Evolutionary conservation across 2,113 vertebrate genomes (phyloP), one percentile per base, ranked within the genome.

Genomic region (Varanus salvator): DNA sequence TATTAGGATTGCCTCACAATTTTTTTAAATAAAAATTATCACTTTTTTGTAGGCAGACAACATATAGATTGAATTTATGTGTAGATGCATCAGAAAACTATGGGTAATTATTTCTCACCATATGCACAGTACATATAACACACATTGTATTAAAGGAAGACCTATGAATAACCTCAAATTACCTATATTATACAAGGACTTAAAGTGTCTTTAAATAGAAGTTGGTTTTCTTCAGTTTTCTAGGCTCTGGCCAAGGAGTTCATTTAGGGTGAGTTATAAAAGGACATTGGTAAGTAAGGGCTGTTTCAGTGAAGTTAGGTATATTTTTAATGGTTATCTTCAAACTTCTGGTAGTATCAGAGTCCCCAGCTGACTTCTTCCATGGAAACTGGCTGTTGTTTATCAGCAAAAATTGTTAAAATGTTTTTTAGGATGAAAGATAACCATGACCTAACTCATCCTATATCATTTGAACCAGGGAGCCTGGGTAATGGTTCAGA

Each of bases 321-420:
- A 38, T 81, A 6, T 31, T 19, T 4, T 34, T 3, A 23, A 44
- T 85, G 44, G 9, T 12, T 57, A 54, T 21, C 25, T 44, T 78
- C 71, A 31, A 54, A 83, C 88, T 71, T 71, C n/a, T 85, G n/a
- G 71, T 54, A 25, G 48, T 90, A 78, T 89, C 82, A 69, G n/a
- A 52, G 12, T 68, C 82, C 17, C n/a, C 88, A 71, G 31, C 60
- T 78, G 82, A 44, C 60, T 78, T 54, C 25, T 80, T 8, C 48
- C 64, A 84, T 57, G 57, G n/a, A n/a, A 85, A 34, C 29, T 50
- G 14, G 15, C 44, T 69, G 60, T 25, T 85, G n/a, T 34, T 89
- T 89, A 89, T 89, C 82, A 57, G 60, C 6, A 44, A 1, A 31
- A 69, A 78, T 50, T 54, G 27, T 54, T 57, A 25, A 78, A 54